Evolutionary conservation across 2,888 invertebrate genomes (phyloP), one percentile per base, ranked within the genome.

Genomic region (Cenopis cana): DNA sequence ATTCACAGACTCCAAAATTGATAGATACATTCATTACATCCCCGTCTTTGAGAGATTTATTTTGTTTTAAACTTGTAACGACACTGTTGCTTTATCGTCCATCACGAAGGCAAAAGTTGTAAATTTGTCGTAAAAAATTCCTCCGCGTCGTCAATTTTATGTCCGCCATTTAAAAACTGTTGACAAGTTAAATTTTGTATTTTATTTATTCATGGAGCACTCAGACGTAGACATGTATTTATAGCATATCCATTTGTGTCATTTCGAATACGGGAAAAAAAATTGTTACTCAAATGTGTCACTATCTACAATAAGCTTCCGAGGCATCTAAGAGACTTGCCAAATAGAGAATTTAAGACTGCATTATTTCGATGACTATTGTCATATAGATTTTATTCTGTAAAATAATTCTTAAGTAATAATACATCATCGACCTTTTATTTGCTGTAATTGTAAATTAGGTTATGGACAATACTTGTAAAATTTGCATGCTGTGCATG

Each of bases 101-200:
- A 59, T 59, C 59, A 59, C 50, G 59, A 59, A 50, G 36, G 50
- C 59, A 59, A 50, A 69, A 50, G 50, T 65, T 57, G 64, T 69
- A 69, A 69, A 69, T 69, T 68, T 65, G 69, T 64, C 69, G 57
- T 69, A 65, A 69, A 69, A 49, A 50, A 50, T 52, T 59, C 67
- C 59, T 68, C 50, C 14, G 50, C 24, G 52, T 52, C 69, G 64
- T 69, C 64, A 57, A 59, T 65, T 64, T 69, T 69, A 69, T 65
- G 50, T 52, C 18, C 46, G 64, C 50, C 38, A 57, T 65, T 69
- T 69, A 49, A 64, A 52, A 69, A 52, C 67, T 59, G 67, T 50
- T 50, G 59, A 59, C 56, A 33, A 66, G 41, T 50, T 52, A 52
- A 67, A 62, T 62, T 62, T 62, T 12, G 62, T 52, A 52, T 38